phyloP scores from a whole-genome alignment of 2,113 vertebrate species.

The Carassius gibelio region DNA sequence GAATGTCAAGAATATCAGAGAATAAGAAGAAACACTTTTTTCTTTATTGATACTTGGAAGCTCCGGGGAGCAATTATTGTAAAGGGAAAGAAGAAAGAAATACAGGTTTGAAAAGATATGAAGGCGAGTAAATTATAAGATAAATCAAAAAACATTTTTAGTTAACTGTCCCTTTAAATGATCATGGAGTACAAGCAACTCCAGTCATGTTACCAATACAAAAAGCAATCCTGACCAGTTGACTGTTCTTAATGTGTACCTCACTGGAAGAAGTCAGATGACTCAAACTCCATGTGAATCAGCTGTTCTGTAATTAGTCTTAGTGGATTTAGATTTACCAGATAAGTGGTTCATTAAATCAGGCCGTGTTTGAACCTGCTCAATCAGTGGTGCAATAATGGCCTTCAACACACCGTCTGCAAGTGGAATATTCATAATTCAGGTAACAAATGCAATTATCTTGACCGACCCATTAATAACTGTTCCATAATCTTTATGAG shows the following conservation, averaged over 20 bases:
- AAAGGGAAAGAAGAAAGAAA: not conserved
- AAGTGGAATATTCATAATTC: slow-evolving; percentile 26
- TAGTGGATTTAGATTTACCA: slow-evolving; percentile 52
- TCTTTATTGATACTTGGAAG: not conserved
- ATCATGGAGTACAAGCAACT: not conserved
- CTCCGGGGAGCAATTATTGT: not conserved
- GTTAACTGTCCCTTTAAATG: not conserved
- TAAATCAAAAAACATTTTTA: no score
- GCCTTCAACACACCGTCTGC: slow-evolving; percentile 43
- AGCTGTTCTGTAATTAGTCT: slow-evolving; percentile 42
- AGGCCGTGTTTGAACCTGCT: slow-evolving; percentile 44
- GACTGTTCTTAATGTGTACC: not conserved
- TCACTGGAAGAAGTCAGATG: slow-evolving; percentile 31
- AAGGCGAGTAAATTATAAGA: not conserved
- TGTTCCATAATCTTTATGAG: slow-evolving; percentile 21
- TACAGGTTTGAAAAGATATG: not conserved
- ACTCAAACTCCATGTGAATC: slow-evolving; percentile 27
- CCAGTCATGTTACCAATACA: not conserved
- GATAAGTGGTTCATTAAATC: slow-evolving; percentile 50
- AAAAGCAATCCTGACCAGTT: not conserved
- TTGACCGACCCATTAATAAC: slow-evolving; percentile 36
- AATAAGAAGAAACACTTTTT: not conserved
- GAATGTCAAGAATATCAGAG: not conserved
- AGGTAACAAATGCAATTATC: slow-evolving; percentile 43
- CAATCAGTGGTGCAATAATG: slow-evolving; percentile 34